phyloP scores from a whole-genome alignment of 2,797 vertebrate genomes.

The Masticophis lateralis region DNA sequence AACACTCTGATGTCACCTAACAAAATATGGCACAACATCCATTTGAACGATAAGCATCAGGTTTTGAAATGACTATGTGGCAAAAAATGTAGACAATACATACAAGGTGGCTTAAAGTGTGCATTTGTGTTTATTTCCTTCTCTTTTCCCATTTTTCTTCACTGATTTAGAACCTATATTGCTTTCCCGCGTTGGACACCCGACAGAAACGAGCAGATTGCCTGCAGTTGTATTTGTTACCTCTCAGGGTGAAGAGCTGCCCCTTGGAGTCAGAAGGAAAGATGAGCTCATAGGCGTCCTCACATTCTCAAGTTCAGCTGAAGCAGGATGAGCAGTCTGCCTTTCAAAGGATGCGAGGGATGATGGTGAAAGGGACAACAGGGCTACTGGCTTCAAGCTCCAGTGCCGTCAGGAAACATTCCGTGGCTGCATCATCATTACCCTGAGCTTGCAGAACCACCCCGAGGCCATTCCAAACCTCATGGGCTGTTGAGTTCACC shows the following conservation, averaged over 20 bases:
- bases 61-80: constrained; percentile 57
- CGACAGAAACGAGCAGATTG: not conserved
- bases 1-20: constrained; percentile 70
- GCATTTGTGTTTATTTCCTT: constrained; percentile 9
- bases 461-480: constrained; percentile 95
- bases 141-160: constrained; percentile 30
- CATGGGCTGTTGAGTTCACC: constrained; percentile 94
- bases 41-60: constrained; percentile 56
- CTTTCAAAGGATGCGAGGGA: constrained; percentile 85
- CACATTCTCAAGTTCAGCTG: constrained; percentile 15
- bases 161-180: constrained; percentile 26
- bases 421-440: constrained; percentile 87
- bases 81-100: constrained; percentile 45
- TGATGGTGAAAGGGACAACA: constrained; percentile 93
- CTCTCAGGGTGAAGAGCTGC: constrained; percentile 32
- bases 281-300: constrained; percentile 4
- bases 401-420: constrained; percentile 94
- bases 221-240: constrained; percentile 29
- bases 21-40: constrained; percentile 75
- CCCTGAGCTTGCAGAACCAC: constrained; percentile 97
- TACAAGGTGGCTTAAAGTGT: constrained; percentile 20
- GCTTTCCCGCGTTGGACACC: constrained; percentile 24
- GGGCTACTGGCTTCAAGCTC: constrained; percentile 98
- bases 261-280: constrained; percentile 35
- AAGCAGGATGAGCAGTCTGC: not conserved